Conservation (phyloP, 2,888 invertebrate genomes). For the Oligia latruncula region DNA sequence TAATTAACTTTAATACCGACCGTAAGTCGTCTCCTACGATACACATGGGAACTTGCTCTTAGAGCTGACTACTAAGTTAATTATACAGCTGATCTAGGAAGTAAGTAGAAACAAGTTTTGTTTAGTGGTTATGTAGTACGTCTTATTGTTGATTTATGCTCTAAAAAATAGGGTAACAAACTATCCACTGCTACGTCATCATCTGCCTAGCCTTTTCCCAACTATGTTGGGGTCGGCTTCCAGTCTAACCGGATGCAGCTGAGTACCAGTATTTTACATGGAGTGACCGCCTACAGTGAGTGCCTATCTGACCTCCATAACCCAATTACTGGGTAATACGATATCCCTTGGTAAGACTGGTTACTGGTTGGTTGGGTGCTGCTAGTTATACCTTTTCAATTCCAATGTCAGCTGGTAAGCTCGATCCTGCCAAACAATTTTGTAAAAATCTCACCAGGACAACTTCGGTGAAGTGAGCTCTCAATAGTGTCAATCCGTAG, state of each 20-base stretch:
- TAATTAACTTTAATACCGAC: constrained; percentile 58
- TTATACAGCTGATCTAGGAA: constrained; percentile 21
- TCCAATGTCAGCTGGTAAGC: background rate
- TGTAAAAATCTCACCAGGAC: background rate
- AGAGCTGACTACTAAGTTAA: constrained; percentile 25
- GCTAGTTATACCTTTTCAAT: background rate
- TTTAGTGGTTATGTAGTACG: background rate
- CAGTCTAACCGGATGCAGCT: no score
- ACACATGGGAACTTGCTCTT: constrained; percentile 41
- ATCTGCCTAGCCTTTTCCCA: no score
- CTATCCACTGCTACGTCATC: background rate
- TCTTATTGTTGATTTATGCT: background rate
- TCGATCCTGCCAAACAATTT: background rate
- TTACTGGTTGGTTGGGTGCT: no score
- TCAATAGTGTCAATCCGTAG: background rate
- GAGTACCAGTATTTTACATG: no score
- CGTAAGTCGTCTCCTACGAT: constrained; percentile 52
- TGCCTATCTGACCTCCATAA: no score
- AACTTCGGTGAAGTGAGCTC: background rate
- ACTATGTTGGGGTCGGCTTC: no score
- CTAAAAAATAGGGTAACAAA: background rate
- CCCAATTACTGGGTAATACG: no score
- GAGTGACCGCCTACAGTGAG: no score
- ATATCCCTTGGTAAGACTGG: no score
- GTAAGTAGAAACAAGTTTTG: background rate